Percentiles rank a stretch among this genome's conserved stretches.
These are phyloP conservation scores for Oophaga sylvatica DNA, from an alignment of 2,797 vertebrate genomes.

Conservation along the genomic window DNA sequence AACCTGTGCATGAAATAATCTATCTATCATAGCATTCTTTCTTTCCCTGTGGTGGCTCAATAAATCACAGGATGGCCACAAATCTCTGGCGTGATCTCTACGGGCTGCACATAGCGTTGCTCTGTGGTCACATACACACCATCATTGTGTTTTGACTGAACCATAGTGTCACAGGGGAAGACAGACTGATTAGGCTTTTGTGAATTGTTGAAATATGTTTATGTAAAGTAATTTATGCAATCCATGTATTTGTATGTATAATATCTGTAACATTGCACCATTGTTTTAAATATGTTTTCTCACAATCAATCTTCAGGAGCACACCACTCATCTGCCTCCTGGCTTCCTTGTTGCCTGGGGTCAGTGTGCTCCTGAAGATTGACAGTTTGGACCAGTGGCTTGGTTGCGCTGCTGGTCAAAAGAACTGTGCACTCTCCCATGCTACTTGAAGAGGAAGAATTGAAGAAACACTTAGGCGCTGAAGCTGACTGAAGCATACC, in stretches of 20 bases:
- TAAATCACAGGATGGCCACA: conserved; percentile 83
- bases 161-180: not conserved
- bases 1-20: conserved; percentile 76
- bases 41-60: conserved; percentile 78
- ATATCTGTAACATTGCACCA: not conserved
- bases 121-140: conserved; percentile 36
- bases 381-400: too few relatives aligned
- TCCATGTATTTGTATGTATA: not conserved
- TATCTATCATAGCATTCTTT: conserved; percentile 71
- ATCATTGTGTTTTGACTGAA: conserved; percentile 15
- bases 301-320: too few relatives aligned
- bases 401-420: too few relatives aligned
- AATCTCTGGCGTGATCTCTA: conserved; percentile 42
- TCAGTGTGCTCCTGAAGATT: too few relatives aligned
- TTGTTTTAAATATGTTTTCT: not conserved
- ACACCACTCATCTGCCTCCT: too few relatives aligned
- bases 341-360: too few relatives aligned
- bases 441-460: too few relatives aligned
- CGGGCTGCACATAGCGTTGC: conserved; percentile 7
- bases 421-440: too few relatives aligned
- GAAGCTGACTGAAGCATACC: too few relatives aligned
- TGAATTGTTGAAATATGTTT: conserved; percentile 8
- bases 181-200: not conserved
- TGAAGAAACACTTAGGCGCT: too few relatives aligned
- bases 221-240: conserved; percentile 15